Base-by-base conservation (phyloP, 2,113 vertebrate genomes). In the Vulpes vulpes region DNA sequence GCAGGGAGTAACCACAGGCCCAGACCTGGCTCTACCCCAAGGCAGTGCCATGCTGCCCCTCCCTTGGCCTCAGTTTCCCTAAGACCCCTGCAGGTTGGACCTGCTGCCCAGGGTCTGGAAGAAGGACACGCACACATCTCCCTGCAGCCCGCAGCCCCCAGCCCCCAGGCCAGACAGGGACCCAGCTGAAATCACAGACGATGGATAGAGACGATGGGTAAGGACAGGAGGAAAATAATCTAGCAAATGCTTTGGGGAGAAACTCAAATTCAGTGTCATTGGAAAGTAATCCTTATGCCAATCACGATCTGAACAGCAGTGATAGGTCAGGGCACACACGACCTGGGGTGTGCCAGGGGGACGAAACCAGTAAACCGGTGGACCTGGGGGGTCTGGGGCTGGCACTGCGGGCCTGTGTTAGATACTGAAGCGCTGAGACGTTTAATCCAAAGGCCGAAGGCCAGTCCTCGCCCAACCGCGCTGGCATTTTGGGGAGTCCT, bases 401-500 rank as follows among this genome's bases (percentile, higher is more conserved):
- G 25, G 55, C 38, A 30, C 64, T 8, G 60, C 27, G 55, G 53
- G 32, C 51, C 35, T 1, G n/a, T 3, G 6, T 43, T 27, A 60
- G 1, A 5, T 20, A 8, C 12, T 0, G 4, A 22, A 65, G 30
- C 0, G 5, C 25, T 9, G 17, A 1, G 10, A 22, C 0, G 0
- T n/a, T 5, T 2, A 43, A 43, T 43, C 43, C 43, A 1, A 43
- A 43, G 43, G 7, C 43, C 43, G 43, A 80, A 43, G 20, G 11
- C 49, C 57, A 4, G 74, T 32, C 43, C 10, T 38, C 16, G 22
- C 8, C 0, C 2, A 2, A 3, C 9, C 0, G 15, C 12, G 1
- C 32, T 30, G 64, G 32, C 5, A 5, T 55, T 27, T 30, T 25
- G 62, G 76, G 60, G 69, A 16, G 1, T 51, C 59, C 67, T 2